Percentiles rank a stretch among this genome's conserved stretches.
phyloP scores from a whole-genome alignment of 2,113 vertebrate species.

The Hippocampus comes region DNA sequence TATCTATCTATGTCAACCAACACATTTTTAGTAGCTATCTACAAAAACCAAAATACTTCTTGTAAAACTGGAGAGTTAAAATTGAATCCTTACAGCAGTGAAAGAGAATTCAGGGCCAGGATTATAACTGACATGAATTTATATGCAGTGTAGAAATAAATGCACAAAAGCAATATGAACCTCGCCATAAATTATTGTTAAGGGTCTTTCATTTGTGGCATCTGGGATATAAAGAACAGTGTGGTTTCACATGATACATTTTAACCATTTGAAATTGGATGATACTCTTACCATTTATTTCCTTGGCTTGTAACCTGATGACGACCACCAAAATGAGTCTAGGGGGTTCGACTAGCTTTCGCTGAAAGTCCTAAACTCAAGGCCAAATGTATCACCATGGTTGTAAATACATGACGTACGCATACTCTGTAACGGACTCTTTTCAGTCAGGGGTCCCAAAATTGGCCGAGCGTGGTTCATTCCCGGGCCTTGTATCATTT shows the following conservation, averaged over 20 bases:
- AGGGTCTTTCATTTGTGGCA: constrained; percentile 3
- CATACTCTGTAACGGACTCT: background rate
- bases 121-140: constrained; percentile 1
- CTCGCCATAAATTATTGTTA: background rate
- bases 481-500: background rate
- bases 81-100: background rate
- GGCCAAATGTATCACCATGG: background rate
- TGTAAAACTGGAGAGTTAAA: background rate
- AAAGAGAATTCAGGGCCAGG: background rate
- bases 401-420: constrained; percentile 6
- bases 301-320: constrained; percentile 17
- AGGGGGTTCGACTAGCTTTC: constrained; percentile 3
- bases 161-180: constrained; percentile 1
- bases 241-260: background rate
- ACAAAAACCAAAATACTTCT: background rate
- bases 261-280: constrained; percentile 4
- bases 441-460: background rate
- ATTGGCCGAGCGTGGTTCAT: background rate
- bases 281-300: constrained; percentile 5
- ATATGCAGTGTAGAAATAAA: constrained; percentile 5
- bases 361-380: constrained; percentile 4
- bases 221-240: constrained; percentile 6
- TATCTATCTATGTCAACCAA: too few relatives aligned
- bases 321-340: background rate
- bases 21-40: too few relatives aligned